Evolutionary conservation across 2,797 vertebrate genomes (phyloP).

Genomic region (Brachymystax lenok): DNA sequence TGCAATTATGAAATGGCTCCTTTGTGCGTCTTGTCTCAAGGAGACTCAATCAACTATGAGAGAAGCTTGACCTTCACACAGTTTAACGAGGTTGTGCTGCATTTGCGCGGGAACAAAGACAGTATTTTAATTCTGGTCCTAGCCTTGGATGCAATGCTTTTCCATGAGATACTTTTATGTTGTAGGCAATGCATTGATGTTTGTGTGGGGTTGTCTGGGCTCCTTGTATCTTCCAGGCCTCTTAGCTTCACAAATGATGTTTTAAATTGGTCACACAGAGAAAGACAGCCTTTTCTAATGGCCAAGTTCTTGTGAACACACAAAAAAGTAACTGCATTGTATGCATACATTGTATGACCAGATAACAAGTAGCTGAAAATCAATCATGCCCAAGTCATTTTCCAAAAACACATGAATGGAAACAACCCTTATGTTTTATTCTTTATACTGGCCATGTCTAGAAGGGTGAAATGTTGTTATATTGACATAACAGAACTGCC

Average conservation of each 20-base stretch:
- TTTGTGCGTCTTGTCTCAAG: conserved; percentile 28
- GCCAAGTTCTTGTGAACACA: neutral
- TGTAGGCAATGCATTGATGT: neutral
- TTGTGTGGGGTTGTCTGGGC: neutral
- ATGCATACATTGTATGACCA: neutral
- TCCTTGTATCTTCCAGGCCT: neutral
- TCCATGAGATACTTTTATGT: conserved; percentile 20
- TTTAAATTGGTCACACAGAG: neutral
- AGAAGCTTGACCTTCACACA: conserved; percentile 29
- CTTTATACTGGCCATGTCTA: neutral
- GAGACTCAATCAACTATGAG: conserved; percentile 17
- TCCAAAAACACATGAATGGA: conserved; percentile 17
- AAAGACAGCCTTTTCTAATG: neutral
- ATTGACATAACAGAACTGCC: conserved; percentile 32
- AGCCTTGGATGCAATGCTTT: conserved; percentile 17
- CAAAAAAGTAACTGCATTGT: neutral
- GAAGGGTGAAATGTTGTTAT: conserved; percentile 28
- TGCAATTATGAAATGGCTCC: conserved; percentile 47
- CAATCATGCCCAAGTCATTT: neutral
- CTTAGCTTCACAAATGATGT: conserved; percentile 11
- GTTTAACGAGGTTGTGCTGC: conserved; percentile 26
- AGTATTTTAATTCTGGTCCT: neutral
- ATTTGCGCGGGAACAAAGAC: conserved; percentile 14
- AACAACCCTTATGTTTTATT: conserved; percentile 23
- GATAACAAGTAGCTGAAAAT: neutral